Base-by-base conservation (phyloP, 23 tunicate genomes). In the Styela clava region DNA sequence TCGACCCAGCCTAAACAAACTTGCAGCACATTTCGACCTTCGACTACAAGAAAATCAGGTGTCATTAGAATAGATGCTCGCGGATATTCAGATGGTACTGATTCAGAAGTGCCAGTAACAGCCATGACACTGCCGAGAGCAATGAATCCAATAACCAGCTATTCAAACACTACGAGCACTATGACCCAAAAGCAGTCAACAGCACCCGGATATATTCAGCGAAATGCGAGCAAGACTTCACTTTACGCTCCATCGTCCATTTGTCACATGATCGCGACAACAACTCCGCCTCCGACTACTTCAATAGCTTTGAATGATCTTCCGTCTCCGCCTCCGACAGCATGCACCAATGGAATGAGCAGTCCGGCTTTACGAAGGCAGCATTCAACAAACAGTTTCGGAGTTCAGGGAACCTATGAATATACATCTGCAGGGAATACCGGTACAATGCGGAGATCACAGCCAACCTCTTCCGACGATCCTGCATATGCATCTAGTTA, bases 51-150 rank as follows among this genome's bases (percentile, higher is more conserved):
- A 83, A 70, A 51, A 33, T 83, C 86, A 34, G 73, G 35, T 5
- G 86, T 83, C 37, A 83, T 83, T 24, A 51, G 86, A 3, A 83
- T 83, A 12, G 86, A 83, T 73, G 86, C 86, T 24, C 61, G 86
- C 1, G 73, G 73, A 1, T 28, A 37, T 52, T 73, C 86, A 16
- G 86, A 82, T n/a, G n/a, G 51, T 23, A 35, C 3, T 18, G 71
- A 33, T 24, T 28, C 31, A 24, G 74, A 69, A 24, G 52, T 71
- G 33, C 26, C 37, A 0, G 56, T 44, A 29, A 61, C 74, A 21
- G 34, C 33, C 22, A 71, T 71, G n/a, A 44, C 56, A 12, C 12
- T 44, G 12, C 74, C 85, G 9, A 20, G 74, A 2, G 32, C 31
- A 24, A 69, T 44, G 36, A 69, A 51, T 5, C 56, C 73, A 32